phyloP scores from a whole-genome alignment of 2,888 invertebrate species.

The Conomelus anceps region DNA sequence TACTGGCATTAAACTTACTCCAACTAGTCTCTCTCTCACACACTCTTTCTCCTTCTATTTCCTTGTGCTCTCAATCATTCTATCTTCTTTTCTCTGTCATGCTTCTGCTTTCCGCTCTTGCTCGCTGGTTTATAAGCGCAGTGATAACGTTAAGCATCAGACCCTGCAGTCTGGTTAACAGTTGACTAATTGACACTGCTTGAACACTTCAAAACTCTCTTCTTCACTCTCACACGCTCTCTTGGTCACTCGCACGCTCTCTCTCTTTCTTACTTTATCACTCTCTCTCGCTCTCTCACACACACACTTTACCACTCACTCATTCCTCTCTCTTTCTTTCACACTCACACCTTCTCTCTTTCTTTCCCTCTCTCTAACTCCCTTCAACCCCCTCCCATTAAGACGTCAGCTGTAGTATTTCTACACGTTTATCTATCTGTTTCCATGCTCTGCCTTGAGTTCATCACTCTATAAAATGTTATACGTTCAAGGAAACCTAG shows the following conservation, averaged over 20 bases:
- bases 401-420: background rate
- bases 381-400: background rate
- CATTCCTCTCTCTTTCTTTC: background rate
- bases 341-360: background rate
- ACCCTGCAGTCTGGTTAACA: background rate
- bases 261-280: background rate
- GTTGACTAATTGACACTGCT: background rate
- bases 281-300: background rate
- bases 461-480: too few species aligned
- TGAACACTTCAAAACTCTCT: background rate
- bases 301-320: background rate
- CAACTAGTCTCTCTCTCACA: background rate
- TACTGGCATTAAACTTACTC: background rate
- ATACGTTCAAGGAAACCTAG: too few species aligned
- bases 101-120: background rate
- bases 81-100: background rate
- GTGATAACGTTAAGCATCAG: background rate
- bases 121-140: background rate
- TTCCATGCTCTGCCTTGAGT: background rate
- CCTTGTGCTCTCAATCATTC: background rate
- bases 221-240: background rate
- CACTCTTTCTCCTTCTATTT: background rate
- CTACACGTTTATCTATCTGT: background rate
- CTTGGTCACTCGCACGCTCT: background rate
- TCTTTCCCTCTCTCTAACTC: background rate